Evolutionary conservation across 2,797 vertebrate species (phyloP).

Genomic region (Artibeus lituratus): DNA sequence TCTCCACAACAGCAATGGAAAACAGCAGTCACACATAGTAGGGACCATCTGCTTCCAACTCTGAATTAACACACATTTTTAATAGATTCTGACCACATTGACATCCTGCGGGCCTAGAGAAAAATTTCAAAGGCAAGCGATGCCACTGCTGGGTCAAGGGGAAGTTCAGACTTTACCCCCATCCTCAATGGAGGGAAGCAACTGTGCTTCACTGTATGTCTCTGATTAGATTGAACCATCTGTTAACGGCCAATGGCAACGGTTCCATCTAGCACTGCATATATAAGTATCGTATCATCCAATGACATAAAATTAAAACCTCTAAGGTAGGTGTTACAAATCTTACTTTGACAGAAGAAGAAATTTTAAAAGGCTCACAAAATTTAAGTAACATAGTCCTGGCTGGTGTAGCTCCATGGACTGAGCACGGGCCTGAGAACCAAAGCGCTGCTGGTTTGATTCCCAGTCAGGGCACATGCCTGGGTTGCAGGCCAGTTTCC

Average conservation of each 20-base stretch:
- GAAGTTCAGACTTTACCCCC: neutral
- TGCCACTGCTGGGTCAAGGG: neutral
- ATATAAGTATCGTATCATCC: neutral
- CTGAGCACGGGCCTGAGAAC: no score
- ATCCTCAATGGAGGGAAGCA: neutral
- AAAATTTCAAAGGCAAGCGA: neutral
- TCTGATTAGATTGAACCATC: neutral
- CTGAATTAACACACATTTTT: neutral
- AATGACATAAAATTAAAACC: neutral
- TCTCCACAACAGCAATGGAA: neutral
- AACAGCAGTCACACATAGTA: neutral
- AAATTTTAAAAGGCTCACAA: neutral
- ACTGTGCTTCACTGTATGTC: neutral
- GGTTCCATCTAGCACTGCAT: neutral
- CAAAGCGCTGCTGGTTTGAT: no score
- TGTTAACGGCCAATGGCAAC: neutral
- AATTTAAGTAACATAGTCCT: neutral
- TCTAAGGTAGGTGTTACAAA: neutral
- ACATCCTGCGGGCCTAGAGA: neutral
- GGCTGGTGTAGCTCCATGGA: no score
- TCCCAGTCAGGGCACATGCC: no score
- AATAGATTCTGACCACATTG: neutral
- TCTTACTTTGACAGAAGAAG: neutral
- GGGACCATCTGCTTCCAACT: neutral
- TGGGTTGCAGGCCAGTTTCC: no score